Conservation (phyloP, 2,797 vertebrate species). For the Spondyliosoma cantharus region DNA sequence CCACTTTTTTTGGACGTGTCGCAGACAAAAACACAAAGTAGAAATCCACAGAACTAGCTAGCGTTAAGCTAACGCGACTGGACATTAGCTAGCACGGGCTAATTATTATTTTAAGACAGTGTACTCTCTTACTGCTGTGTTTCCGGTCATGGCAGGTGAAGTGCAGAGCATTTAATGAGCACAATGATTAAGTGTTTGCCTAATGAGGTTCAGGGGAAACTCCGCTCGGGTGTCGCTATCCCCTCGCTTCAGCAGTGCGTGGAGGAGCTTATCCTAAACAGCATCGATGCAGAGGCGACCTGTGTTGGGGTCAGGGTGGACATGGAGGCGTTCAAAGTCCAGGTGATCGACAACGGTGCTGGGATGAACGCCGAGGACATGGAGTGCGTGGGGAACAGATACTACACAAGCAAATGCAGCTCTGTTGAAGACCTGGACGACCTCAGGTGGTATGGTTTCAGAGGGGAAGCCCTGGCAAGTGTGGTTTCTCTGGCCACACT, state of each 20-base stretch:
- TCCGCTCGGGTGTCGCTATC: conserved; percentile 92
- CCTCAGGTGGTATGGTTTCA: conserved; percentile 89
- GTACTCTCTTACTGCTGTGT: not conserved
- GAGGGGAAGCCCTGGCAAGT: conserved; percentile 95
- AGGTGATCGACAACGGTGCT: conserved; percentile 93
- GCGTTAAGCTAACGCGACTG: not conserved
- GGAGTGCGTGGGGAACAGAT: conserved; percentile 85
- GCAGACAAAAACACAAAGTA: not conserved
- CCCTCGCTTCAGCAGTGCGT: conserved; percentile 92
- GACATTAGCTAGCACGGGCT: conserved; percentile 11
- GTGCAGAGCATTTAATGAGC: not conserved
- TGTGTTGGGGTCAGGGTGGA: conserved; percentile 92
- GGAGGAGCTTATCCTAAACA: conserved; percentile 94
- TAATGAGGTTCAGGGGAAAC: conserved; percentile 86
- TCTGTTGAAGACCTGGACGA: conserved; percentile 88
- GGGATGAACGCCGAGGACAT: conserved; percentile 89
- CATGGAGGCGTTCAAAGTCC: conserved; percentile 91
- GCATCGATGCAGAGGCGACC: conserved; percentile 92
- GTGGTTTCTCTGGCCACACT: conserved; percentile 86
- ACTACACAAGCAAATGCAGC: conserved; percentile 93
- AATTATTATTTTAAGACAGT: not conserved
- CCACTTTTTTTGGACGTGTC: not conserved
- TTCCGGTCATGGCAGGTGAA: not conserved
- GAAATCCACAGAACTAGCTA: not conserved
- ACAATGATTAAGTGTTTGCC: conserved; percentile 90